A percentile compares a stretch with the other conserved stretches of the same genome.
Evolutionary conservation across 2,797 vertebrate species (phyloP).

Genomic region (Ctenochaetus hawaiiensis): DNA sequence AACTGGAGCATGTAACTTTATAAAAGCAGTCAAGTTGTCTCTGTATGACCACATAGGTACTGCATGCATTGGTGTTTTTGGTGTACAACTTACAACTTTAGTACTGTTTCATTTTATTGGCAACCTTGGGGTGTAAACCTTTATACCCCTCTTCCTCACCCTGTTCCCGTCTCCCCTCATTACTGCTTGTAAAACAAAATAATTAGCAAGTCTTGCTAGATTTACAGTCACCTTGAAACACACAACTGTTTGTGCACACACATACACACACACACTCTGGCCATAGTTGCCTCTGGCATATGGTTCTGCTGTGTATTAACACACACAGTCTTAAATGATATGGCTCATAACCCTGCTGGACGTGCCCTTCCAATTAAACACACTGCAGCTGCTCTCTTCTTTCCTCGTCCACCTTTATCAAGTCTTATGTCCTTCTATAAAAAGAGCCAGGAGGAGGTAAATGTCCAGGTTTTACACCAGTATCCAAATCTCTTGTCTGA

Average conservation of each 20-base stretch:
- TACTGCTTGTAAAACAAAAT: conserved; percentile 69
- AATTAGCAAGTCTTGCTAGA: conserved; percentile 58
- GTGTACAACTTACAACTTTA: conserved; percentile 23
- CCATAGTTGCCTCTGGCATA: conserved; percentile 37
- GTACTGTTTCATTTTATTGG: conserved; percentile 52
- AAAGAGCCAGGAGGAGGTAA: conserved; percentile 41
- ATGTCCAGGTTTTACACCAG: conserved; percentile 47
- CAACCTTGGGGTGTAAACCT: conserved; percentile 75
- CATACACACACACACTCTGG: conserved; percentile 12
- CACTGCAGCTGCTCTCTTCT: conserved; percentile 59
- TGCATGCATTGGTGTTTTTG: background rate
- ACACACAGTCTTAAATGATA: conserved; percentile 62
- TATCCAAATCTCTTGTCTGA: conserved; percentile 36
- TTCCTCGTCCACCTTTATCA: conserved; percentile 29
- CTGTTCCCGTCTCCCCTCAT: conserved; percentile 56
- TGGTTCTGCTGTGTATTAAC: conserved; percentile 61
- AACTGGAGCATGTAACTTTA: conserved; percentile 20
- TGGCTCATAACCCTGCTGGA: conserved; percentile 51
- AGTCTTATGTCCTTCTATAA: conserved; percentile 35
- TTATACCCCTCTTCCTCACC: conserved; percentile 34
- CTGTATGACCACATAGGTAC: conserved; percentile 16
- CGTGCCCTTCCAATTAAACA: conserved; percentile 48
- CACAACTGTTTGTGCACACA: conserved; percentile 32
- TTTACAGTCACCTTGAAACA: conserved; percentile 44
- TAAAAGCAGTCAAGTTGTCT: conserved; percentile 1